Conservation (phyloP, 2,797 vertebrate species). For the Agapornis canus region DNA sequence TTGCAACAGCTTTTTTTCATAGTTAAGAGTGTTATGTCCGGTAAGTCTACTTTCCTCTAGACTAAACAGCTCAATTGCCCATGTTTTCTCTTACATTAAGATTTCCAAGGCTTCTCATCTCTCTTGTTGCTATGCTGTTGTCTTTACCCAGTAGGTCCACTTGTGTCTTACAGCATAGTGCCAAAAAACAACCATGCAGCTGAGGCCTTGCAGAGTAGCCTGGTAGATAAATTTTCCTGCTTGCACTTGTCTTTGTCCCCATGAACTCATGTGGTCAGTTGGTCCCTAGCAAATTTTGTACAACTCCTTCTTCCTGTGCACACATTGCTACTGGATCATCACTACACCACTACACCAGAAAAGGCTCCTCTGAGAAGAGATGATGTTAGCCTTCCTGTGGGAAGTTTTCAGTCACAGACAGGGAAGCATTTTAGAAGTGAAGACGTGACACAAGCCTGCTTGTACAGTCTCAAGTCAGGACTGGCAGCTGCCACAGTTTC, state of each 20-base stretch:
- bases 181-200: not conserved
- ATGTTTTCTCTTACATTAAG: not conserved
- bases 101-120: not conserved
- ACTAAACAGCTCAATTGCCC: not conserved
- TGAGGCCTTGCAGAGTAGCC: not conserved
- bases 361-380: not conserved
- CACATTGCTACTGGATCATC: not conserved
- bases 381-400: not conserved
- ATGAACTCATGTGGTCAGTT: not conserved
- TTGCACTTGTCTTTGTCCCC: not conserved
- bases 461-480: not conserved
- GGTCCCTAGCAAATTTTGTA: not conserved
- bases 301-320: not conserved
- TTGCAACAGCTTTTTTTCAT: not conserved
- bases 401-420: not conserved
- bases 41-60: not conserved
- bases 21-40: not conserved
- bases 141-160: not conserved
- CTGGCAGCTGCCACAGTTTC: not conserved
- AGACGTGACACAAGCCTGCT: not conserved
- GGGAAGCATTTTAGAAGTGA: not conserved
- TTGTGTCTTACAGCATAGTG: not conserved
- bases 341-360: not conserved
- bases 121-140: not conserved
- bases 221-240: not conserved